A percentile compares a stretch with the other conserved stretches of the same genome.
phyloP scores from a whole-genome alignment of 2,888 invertebrate genomes.

The Isotomurus palustris region DNA sequence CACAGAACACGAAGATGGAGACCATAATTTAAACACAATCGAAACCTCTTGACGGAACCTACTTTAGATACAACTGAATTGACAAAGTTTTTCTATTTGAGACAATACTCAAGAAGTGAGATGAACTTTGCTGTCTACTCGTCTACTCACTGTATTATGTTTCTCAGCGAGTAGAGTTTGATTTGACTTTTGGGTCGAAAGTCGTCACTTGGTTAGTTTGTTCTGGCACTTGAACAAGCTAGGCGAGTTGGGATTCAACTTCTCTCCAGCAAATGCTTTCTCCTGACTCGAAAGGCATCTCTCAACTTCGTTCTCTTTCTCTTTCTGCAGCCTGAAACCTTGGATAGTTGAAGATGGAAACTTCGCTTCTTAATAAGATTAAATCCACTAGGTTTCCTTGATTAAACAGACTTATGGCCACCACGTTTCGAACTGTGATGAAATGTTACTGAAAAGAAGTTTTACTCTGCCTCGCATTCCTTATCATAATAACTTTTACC shows the following conservation, averaged over 20 bases:
- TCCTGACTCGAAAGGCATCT: neutral
- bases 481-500: no score
- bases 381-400: neutral
- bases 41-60: neutral
- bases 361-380: neutral
- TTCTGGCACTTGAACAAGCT: neutral
- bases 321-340: neutral
- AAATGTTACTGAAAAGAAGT: no score
- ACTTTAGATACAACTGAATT: neutral
- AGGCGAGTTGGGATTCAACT: neutral
- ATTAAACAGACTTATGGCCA: slow-evolving; percentile 1
- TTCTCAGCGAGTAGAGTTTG: neutral
- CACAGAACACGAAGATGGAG: no score
- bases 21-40: neutral
- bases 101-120: slow-evolving; percentile 5
- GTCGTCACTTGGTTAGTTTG: slow-evolving; percentile 5
- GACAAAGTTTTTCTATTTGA: slow-evolving; percentile 9
- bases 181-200: slow-evolving; percentile 2
- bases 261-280: neutral
- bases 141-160: neutral
- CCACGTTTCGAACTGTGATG: no score
- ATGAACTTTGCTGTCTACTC: slow-evolving; percentile 2
- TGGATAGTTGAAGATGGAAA: neutral
- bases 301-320: neutral
- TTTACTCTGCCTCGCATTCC: no score